Base-by-base conservation (phyloP, 92 coral and sea anemone genomes). In the Pocillopora grandis region DNA sequence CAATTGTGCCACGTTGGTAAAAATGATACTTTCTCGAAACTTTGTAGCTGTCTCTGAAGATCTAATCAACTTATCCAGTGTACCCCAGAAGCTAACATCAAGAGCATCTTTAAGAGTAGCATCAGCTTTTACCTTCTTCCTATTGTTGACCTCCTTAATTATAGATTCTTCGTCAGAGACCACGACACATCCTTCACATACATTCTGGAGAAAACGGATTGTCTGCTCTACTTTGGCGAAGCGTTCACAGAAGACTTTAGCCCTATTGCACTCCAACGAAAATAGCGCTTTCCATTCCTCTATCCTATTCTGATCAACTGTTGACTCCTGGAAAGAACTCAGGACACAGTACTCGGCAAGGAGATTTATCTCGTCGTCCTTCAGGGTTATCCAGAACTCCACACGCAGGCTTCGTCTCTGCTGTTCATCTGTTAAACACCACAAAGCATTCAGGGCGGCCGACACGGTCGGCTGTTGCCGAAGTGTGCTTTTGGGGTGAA, bases 21-120 rank as follows among this genome's bases (percentile, higher is more conserved):
- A 95, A 11, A 91, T 37, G 66, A 76, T 69, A 52, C 92, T 91
- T 12, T 70, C 58, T 37, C 75, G 62, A 48, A 84, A 55, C 71
- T 86, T 68, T 12, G 62, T 49, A 11, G 87, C 87, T 20, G 66
- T 31, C 58, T 80, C 56, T 82, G 87, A 84, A 18, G 86, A 73
- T n/a, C 58, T 69, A 12, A 83, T 62, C 10, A 95, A 86, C 52
- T 62, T 63, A 10, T 62, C 56, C n/a, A 93, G 75, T 17, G 84
- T 60, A 0, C 92, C 96, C 98, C 98, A 95, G 93, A 77, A 93
- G 58, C 75, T 75, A 2, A 35, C 83, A 62, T 82, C 62, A 33
- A 72, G 74, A 13, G 77, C 64, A 59, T 85, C 93, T 68, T 58
- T 85, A 62, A 89, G 81, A 12, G 42, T 58, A 12, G 90, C 77